Evolutionary conservation across 2,888 invertebrate species (phyloP).

Genomic region (Trissolcus japonicus): DNA sequence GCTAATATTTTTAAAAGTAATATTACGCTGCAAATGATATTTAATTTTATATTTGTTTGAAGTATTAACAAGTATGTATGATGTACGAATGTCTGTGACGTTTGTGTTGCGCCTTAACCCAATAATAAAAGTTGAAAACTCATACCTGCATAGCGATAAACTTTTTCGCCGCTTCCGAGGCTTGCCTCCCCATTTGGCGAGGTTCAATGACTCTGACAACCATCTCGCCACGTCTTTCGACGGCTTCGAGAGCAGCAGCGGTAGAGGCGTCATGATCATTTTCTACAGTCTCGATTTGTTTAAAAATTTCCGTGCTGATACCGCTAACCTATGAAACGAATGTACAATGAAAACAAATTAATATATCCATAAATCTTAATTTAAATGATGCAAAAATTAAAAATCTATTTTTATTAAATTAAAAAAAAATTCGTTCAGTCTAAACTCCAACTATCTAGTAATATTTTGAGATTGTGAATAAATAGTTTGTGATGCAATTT

Average conservation of each 20-base stretch:
- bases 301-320: slow-evolving; percentile 96
- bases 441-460: background rate
- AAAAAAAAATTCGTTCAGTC: too few relatives aligned
- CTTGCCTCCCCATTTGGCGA: slow-evolving; percentile 90
- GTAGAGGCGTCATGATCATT: slow-evolving; percentile 96
- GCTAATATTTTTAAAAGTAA: too few relatives aligned
- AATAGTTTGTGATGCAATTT: slow-evolving; percentile 20
- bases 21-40: too few relatives aligned
- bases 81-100: too few relatives aligned
- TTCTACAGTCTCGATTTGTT: slow-evolving; percentile 97
- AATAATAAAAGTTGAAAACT: slow-evolving; percentile 24
- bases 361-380: too few relatives aligned
- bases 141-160: slow-evolving; percentile 87
- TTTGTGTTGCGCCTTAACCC: slow-evolving; percentile 1
- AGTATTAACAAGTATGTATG: too few relatives aligned
- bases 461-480: slow-evolving; percentile 9
- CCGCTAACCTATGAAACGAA: slow-evolving; percentile 86
- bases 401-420: too few relatives aligned
- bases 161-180: slow-evolving; percentile 91
- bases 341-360: background rate
- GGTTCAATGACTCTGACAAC: slow-evolving; percentile 93
- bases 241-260: slow-evolving; percentile 93
- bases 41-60: too few relatives aligned
- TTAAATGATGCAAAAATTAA: too few relatives aligned
- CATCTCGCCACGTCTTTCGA: slow-evolving; percentile 96